Percentiles rank a stretch among this genome's conserved stretches.
Evolutionary conservation across 2,888 invertebrate species (phyloP).

Genomic region (Apocheima hispidaria): DNA sequence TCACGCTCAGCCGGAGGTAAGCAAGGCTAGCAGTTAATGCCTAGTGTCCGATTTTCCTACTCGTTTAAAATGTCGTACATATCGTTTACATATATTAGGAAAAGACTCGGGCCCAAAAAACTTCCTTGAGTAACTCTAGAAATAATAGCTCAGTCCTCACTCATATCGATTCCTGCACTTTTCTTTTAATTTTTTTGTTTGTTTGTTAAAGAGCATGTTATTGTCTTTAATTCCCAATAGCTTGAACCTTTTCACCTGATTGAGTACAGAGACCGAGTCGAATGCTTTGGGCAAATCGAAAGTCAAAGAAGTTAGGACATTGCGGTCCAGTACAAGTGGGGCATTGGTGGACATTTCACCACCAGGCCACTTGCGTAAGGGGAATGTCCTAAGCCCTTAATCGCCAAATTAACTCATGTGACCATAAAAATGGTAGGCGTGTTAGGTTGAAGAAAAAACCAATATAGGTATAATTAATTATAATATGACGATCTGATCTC

Average conservation of each 20-base stretch:
- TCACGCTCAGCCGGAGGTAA: constrained; percentile 92
- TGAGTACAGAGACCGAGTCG: background rate
- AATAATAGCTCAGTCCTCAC: background rate
- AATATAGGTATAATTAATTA: too few species aligned
- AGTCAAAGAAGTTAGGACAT: too few species aligned
- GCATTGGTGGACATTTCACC: too few species aligned
- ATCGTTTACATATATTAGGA: background rate
- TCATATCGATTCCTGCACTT: background rate
- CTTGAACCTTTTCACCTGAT: background rate
- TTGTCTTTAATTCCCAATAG: background rate
- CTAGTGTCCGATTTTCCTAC: background rate
- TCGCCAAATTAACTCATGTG: too few species aligned
- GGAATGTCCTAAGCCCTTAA: too few species aligned
- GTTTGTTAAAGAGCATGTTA: background rate
- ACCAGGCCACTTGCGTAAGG: too few species aligned
- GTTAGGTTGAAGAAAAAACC: too few species aligned
- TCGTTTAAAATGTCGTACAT: background rate
- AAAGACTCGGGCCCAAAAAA: background rate
- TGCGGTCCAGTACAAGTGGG: too few species aligned
- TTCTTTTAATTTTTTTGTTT: background rate
- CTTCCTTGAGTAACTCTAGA: background rate
- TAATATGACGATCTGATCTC: too few species aligned
- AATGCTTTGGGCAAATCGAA: background rate
- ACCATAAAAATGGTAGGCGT: too few species aligned
- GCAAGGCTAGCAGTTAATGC: background rate